Evolutionary conservation across 2,888 invertebrate genomes (phyloP), one percentile per base, ranked within the genome.

Genomic region (Gryllus longicercus): DNA sequence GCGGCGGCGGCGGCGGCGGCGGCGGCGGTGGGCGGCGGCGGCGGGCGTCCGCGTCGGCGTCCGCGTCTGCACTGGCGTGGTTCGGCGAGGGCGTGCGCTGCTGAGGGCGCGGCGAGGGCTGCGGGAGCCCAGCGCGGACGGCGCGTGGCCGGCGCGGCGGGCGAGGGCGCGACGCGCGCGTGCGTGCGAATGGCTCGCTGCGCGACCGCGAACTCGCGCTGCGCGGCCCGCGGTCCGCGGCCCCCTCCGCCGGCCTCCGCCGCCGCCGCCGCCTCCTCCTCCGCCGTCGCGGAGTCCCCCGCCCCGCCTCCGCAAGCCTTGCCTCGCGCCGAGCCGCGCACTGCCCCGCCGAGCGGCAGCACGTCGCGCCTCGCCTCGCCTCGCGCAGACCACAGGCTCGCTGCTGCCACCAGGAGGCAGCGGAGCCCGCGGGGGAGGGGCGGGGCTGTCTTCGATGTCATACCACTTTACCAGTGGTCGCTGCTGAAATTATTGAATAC

Each of bases 151-250:
- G 63, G 63, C 63, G 63, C 63, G 63, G n/a, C 16, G n/a, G 16
- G 63, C 16, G 63, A 14, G 63, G n/a, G 14, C 16, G 63, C 63
- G 63, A 63, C 63, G 63, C 63, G n/a, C 63, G 63, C 63, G 63
- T 63, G 63, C 63, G 63, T 63, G 63, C 63, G 63, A 63, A 63
- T 63, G 63, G 63, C n/a, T 63, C 63, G 63, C 63, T 63, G 63
- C 16, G 63, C 63, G 63, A 63, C 63, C 63, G 63, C 63, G 63
- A 63, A 63, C 63, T 63, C 63, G 63, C 63, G 63, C 63, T 63
- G 63, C 63, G 63, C 63, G 63, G 63, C 16, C n/a, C n/a, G 63
- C 63, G 63, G 16, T 63, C 63, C 63, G n/a, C 63, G 14, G 63
- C n/a, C 63, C 16, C 4, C 63, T 10, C 63, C n/a, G 16, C 63